Conservation (phyloP, 2,113 vertebrate genomes). For the Cebus imitator region DNA sequence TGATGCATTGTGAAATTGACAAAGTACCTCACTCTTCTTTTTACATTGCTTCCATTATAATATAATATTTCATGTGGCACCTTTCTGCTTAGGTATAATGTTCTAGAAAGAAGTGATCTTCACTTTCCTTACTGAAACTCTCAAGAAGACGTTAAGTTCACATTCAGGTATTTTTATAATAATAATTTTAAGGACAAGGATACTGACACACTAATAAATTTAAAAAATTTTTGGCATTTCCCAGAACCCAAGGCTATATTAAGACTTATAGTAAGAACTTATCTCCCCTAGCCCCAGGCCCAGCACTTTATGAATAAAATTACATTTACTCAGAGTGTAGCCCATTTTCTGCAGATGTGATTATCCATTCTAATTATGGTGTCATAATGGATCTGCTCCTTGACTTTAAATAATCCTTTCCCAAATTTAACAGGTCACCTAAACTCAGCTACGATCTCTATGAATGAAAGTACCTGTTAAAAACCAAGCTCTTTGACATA, state of each 20-base stretch:
- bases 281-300: background rate
- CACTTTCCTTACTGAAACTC: conserved; percentile 34
- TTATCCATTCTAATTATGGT: conserved; percentile 35
- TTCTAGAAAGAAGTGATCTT: conserved; percentile 42
- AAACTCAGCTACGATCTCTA: background rate
- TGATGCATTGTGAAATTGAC: conserved; percentile 16
- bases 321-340: background rate
- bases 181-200: conserved; percentile 33
- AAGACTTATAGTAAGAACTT: background rate
- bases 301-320: conserved; percentile 19
- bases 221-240: background rate
- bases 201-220: background rate
- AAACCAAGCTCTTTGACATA: background rate
- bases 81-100: conserved; percentile 28
- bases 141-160: conserved; percentile 28
- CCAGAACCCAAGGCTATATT: background rate
- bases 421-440: conserved; percentile 30
- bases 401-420: conserved; percentile 44
- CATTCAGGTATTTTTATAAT: background rate
- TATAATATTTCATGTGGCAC: background rate
- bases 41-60: conserved; percentile 11
- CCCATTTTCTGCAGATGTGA: conserved; percentile 5
- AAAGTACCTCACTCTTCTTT: background rate
- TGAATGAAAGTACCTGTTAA: conserved; percentile 8
- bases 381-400: conserved; percentile 12